These are phyloP conservation scores for Erebia aethiops DNA, from an alignment of 2,888 invertebrate genomes.

Conservation along the genomic window DNA sequence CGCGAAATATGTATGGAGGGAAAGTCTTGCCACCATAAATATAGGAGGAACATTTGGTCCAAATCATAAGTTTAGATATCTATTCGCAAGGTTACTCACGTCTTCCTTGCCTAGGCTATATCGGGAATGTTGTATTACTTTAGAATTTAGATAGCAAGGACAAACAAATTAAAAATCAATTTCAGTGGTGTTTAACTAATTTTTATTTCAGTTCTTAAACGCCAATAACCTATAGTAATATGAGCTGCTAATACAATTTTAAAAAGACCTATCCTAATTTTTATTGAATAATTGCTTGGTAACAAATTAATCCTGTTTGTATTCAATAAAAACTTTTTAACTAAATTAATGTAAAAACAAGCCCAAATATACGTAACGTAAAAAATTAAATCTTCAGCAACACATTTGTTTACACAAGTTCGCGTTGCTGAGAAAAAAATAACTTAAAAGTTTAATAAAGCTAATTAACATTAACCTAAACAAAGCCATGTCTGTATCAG, in stretches of 20 bases:
- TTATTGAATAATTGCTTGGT: slow-evolving; percentile 82
- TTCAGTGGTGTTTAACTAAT: slow-evolving; percentile 76
- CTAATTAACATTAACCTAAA: slow-evolving; percentile 69
- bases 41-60: too few relatives aligned
- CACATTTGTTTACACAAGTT: slow-evolving; percentile 42
- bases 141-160: too few relatives aligned
- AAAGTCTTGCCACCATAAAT: too few relatives aligned
- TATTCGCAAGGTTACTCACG: too few relatives aligned
- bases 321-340: slow-evolving; percentile 77
- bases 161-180: slow-evolving; percentile 14
- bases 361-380: slow-evolving; percentile 66
- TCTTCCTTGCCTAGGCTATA: too few relatives aligned
- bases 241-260: slow-evolving; percentile 83
- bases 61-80: too few relatives aligned
- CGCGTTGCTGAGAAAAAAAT: slow-evolving; percentile 67
- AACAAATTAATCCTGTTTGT: slow-evolving; percentile 80
- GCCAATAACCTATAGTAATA: slow-evolving; percentile 78
- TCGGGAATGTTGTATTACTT: too few relatives aligned
- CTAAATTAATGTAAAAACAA: slow-evolving; percentile 74
- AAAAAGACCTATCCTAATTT: slow-evolving; percentile 78
- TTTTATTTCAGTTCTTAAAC: slow-evolving; percentile 83
- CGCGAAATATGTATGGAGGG: too few relatives aligned
- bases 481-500: slow-evolving; percentile 65
- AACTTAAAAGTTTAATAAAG: slow-evolving; percentile 78
- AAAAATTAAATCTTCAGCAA: slow-evolving; percentile 50